Percentiles rank a stretch among this genome's conserved stretches.
Evolutionary conservation across 2,113 vertebrate species (phyloP).

Genomic region (Siphamia tubifer): DNA sequence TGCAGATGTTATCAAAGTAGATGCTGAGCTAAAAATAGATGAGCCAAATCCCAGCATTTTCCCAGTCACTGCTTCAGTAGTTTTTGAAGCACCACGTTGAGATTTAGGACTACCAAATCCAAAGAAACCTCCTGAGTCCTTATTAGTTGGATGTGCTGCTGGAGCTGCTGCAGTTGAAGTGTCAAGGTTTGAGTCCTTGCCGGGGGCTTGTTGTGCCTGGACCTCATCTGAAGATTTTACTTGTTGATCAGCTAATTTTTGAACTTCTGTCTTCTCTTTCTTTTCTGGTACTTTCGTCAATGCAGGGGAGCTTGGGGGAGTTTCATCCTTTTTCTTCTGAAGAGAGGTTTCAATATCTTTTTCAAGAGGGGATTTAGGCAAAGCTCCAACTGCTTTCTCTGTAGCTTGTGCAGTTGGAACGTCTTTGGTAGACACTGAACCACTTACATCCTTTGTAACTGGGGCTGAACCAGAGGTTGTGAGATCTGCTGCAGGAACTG

Average conservation of each 20-base stretch:
- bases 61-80: constrained; percentile 61
- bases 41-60: constrained; percentile 74
- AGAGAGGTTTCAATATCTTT: background rate
- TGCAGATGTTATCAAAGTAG: constrained; percentile 70
- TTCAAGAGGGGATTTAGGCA: background rate
- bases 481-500: background rate
- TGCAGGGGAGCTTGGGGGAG: background rate
- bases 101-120: constrained; percentile 72
- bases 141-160: constrained; percentile 67
- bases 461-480: background rate
- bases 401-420: background rate
- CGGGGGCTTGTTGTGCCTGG: constrained; percentile 5
- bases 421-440: background rate
- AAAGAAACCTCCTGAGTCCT: constrained; percentile 78
- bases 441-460: constrained; percentile 17
- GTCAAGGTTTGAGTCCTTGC: constrained; percentile 52
- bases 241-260: constrained; percentile 22
- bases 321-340: constrained; percentile 4
- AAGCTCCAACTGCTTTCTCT: constrained; percentile 45
- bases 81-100: constrained; percentile 26
- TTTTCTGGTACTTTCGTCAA: constrained; percentile 9
- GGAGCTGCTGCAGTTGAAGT: constrained; percentile 63
- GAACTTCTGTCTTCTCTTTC: constrained; percentile 4
- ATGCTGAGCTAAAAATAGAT: constrained; percentile 75
- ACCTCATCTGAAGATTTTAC: constrained; percentile 9